These are phyloP conservation scores for Ernsta delagoae DNA, from an alignment of 2,888 invertebrate genomes.

Conservation along the genomic window DNA sequence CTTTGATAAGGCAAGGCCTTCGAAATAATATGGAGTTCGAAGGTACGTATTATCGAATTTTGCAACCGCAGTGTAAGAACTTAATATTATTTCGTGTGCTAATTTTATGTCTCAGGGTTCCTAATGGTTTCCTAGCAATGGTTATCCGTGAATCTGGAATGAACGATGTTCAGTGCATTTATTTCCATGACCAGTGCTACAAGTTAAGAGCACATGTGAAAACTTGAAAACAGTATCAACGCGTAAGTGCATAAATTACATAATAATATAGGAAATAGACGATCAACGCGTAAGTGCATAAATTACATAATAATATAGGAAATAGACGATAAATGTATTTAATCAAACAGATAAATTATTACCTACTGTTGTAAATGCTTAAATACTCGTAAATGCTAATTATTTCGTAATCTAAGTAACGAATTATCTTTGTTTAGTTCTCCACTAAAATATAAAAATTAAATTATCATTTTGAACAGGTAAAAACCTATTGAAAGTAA, in stretches of 20 bases:
- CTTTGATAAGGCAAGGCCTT: conserved; percentile 36
- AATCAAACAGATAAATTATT: conserved; percentile 42
- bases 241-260: conserved; percentile 4
- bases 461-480: too few relatives aligned
- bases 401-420: conserved; percentile 36
- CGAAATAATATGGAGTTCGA: conserved; percentile 27
- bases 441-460: too few relatives aligned
- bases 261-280: too few relatives aligned
- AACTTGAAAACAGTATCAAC: conserved; percentile 1
- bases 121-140: conserved; percentile 36
- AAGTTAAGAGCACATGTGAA: conserved; percentile 15
- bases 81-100: conserved; percentile 21
- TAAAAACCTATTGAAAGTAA: background rate
- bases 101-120: conserved; percentile 38
- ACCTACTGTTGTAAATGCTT: conserved; percentile 50
- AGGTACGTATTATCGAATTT: conserved; percentile 18
- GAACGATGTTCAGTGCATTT: background rate
- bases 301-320: too few relatives aligned
- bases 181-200: background rate
- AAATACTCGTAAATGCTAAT: conserved; percentile 41
- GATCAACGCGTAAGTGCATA: conserved; percentile 10
- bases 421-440: background rate
- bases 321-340: conserved; percentile 11
- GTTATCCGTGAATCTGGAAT: background rate
- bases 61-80: conserved; percentile 17